phyloP scores from a whole-genome alignment of 2,888 invertebrate genomes.

The Junonia oenone region DNA sequence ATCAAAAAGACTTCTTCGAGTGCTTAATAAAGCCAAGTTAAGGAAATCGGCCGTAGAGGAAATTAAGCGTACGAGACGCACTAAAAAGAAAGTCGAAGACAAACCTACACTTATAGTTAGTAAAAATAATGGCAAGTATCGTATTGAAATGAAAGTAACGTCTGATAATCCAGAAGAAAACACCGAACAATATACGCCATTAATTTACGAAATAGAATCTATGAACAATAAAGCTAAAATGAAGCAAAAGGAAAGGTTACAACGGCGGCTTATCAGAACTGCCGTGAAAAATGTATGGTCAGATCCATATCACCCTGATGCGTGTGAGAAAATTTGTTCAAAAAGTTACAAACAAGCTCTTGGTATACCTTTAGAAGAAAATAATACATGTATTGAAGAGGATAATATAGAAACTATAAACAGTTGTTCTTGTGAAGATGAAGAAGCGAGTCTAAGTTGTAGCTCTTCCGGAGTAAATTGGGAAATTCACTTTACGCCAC shows the following conservation, averaged over 20 bases:
- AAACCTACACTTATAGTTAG: slow-evolving; percentile 56
- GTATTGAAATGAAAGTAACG: slow-evolving; percentile 52
- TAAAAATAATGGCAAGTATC: slow-evolving; percentile 56
- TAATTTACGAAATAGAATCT: slow-evolving; percentile 53
- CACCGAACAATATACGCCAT: slow-evolving; percentile 40
- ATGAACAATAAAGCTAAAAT: slow-evolving; percentile 46
- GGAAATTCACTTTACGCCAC: slow-evolving; percentile 66
- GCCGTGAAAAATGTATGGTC: slow-evolving; percentile 43
- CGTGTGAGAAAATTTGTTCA: slow-evolving; percentile 49
- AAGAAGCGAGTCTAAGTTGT: slow-evolving; percentile 43
- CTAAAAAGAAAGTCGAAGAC: slow-evolving; percentile 44
- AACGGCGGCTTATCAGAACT: slow-evolving; percentile 39
- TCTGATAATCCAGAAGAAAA: slow-evolving; percentile 34
- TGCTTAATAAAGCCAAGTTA: slow-evolving; percentile 49
- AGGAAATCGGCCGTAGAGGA: slow-evolving; percentile 32
- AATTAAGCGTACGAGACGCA: slow-evolving; percentile 39
- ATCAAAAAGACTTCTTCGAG: slow-evolving; percentile 50
- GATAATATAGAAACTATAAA: slow-evolving; percentile 29
- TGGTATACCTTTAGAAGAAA: slow-evolving; percentile 38
- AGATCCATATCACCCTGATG: slow-evolving; percentile 49
- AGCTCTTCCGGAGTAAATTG: slow-evolving; percentile 60
- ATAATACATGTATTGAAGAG: slow-evolving; percentile 31
- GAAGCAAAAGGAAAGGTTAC: slow-evolving; percentile 38
- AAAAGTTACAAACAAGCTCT: slow-evolving; percentile 50
- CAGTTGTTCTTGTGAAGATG: slow-evolving; percentile 44